A percentile compares a stretch with the other conserved stretches of the same genome.
phyloP scores from a whole-genome alignment of 2,888 invertebrate genomes.

The Myopa tessellatipennis region DNA sequence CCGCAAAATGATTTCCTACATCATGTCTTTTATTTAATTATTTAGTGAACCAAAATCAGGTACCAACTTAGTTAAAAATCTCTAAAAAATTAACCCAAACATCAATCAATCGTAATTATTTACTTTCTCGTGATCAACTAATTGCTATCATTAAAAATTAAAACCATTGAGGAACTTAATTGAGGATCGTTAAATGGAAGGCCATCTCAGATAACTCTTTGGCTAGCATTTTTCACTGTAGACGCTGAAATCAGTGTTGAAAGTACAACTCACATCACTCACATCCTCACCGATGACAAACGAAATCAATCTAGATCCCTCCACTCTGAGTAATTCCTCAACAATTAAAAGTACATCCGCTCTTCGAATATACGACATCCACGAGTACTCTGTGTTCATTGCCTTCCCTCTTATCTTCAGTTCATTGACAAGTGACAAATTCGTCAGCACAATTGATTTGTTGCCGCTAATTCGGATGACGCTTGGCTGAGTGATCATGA shows the following conservation, averaged over 20 bases:
- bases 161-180: neutral
- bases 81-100: too few relatives aligned
- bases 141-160: too few relatives aligned
- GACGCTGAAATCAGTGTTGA: too few relatives aligned
- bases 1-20: too few relatives aligned
- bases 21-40: too few relatives aligned
- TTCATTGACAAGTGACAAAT: constrained; percentile 35
- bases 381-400: neutral
- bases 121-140: too few relatives aligned
- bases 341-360: neutral
- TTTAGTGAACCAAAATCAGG: too few relatives aligned
- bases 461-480: constrained; percentile 53
- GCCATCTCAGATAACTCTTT: neutral
- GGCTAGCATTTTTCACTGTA: neutral
- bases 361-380: neutral
- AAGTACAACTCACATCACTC: too few relatives aligned
- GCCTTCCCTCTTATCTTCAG: neutral
- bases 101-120: too few relatives aligned
- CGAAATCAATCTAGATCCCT: neutral
- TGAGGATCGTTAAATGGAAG: neutral
- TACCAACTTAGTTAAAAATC: too few relatives aligned
- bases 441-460: constrained; percentile 53
- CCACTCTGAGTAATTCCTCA: neutral
- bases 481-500: constrained; percentile 49
- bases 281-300: neutral